These are phyloP conservation scores for Phaonia tiefii DNA, from an alignment of 2,888 invertebrate species.

Conservation along the genomic window DNA sequence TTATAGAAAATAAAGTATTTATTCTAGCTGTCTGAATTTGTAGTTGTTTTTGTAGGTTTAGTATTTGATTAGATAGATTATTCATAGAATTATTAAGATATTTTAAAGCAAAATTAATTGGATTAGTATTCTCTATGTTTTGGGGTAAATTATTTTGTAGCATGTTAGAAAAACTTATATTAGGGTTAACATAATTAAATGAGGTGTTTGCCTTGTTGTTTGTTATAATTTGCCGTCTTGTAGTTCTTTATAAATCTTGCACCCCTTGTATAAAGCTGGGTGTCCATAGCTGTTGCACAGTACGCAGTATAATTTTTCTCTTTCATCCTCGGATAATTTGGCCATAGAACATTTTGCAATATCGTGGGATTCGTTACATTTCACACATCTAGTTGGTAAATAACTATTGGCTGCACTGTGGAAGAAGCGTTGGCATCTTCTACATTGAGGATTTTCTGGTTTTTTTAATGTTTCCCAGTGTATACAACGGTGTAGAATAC, in stretches of 20 bases:
- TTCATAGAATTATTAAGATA: constrained; percentile 31
- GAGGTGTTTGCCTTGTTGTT: not conserved
- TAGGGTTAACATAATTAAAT: constrained; percentile 26
- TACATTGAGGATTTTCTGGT: constrained; percentile 13
- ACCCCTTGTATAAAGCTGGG: not conserved
- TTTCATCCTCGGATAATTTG: constrained; percentile 11
- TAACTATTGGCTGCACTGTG: constrained; percentile 1
- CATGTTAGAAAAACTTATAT: constrained; percentile 26
- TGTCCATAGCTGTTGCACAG: constrained; percentile 15
- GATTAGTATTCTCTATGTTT: not conserved
- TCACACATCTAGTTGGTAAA: not conserved
- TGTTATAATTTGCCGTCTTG: constrained; percentile 30
- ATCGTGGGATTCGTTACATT: constrained; percentile 30
- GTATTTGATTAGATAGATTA: constrained; percentile 45
- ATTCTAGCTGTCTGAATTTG: too few relatives aligned
- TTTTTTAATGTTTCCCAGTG: not conserved
- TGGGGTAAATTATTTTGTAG: constrained; percentile 4
- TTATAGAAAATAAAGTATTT: too few relatives aligned
- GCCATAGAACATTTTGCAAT: constrained; percentile 26
- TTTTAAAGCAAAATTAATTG: too few relatives aligned
- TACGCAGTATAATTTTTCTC: constrained; percentile 45
- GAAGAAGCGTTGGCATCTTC: not conserved
- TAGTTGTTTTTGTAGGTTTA: too few relatives aligned
- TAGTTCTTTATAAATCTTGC: constrained; percentile 15
- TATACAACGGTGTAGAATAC: not conserved